phyloP scores from a whole-genome alignment of 2,113 vertebrate species.

The Syrmaticus mikado region DNA sequence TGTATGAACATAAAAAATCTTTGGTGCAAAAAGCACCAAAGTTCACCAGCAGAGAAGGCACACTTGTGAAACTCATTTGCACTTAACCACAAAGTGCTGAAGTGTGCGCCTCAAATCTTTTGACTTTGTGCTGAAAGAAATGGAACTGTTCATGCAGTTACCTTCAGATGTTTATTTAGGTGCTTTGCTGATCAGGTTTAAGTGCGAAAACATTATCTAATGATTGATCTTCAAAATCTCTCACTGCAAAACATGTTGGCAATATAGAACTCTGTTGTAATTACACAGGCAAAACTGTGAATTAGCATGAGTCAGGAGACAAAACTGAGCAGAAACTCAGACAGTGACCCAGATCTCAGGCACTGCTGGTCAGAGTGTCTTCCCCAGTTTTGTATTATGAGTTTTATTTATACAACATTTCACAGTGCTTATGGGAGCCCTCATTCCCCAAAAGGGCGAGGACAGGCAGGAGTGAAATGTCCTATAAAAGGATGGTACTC shows the following conservation, averaged over 20 bases:
- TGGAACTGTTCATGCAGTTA: background rate
- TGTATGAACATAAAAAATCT: background rate
- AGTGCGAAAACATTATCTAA: background rate
- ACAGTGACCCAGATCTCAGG: background rate
- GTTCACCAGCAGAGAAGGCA: background rate
- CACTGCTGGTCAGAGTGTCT: background rate
- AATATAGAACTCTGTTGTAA: background rate
- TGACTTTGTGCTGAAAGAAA: background rate
- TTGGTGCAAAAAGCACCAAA: background rate
- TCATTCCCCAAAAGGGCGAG: background rate
- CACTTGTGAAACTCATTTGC: background rate
- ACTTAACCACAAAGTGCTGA: background rate
- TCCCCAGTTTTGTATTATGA: background rate
- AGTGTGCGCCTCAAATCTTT: background rate
- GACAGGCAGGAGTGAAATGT: background rate
- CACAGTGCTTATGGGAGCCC: rapidly evolving
- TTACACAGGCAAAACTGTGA: background rate
- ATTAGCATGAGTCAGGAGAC: background rate
- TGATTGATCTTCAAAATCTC: background rate
- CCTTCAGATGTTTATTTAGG: background rate
- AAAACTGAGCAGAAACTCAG: background rate
- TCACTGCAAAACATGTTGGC: background rate
- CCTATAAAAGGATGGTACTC: background rate
- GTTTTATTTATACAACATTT: background rate
- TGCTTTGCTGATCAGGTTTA: background rate